Percentiles rank a stretch among this genome's conserved stretches.
These are phyloP conservation scores for Cerceris ruficornis DNA, from an alignment of 2,888 invertebrate species.

Conservation along the genomic window DNA sequence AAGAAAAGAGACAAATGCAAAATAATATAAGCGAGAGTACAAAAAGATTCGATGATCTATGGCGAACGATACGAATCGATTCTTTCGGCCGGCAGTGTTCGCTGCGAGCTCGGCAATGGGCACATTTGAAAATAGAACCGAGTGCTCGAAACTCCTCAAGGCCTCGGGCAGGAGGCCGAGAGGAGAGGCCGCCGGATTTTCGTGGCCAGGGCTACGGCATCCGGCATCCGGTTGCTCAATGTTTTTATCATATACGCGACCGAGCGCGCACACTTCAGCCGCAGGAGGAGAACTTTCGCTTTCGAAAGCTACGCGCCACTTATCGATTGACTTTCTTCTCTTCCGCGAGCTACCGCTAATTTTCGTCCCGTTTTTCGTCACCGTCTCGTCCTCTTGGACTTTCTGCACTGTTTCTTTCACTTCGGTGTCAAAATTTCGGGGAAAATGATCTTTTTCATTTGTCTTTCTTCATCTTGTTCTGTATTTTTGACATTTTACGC, in stretches of 20 bases:
- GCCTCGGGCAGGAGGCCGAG: conserved; percentile 63
- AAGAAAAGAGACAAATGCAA: no score
- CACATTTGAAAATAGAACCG: conserved; percentile 63
- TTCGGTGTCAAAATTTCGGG: no score
- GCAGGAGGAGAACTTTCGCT: conserved; percentile 71
- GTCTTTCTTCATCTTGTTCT: no score
- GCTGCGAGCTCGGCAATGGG: conserved; percentile 39
- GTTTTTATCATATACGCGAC: conserved; percentile 61
- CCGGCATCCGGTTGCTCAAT: conserved; percentile 64
- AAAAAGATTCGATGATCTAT: no score
- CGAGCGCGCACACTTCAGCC: conserved; percentile 28
- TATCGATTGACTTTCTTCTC: conserved; percentile 68
- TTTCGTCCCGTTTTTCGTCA: conserved; percentile 15
- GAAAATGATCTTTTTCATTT: no score
- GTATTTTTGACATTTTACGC: no score
- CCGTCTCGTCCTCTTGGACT: no score
- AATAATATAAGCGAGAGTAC: no score
- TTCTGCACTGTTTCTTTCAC: no score
- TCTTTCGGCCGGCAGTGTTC: not conserved
- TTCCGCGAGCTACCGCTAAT: conserved; percentile 31
- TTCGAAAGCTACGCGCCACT: conserved; percentile 53
- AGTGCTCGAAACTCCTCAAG: conserved; percentile 65
- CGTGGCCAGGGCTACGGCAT: conserved; percentile 66
- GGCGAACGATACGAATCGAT: no score
- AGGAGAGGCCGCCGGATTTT: conserved; percentile 59